These are phyloP conservation scores for Melospiza melodia DNA, from an alignment of 2,113 vertebrate species.

Conservation along the genomic window DNA sequence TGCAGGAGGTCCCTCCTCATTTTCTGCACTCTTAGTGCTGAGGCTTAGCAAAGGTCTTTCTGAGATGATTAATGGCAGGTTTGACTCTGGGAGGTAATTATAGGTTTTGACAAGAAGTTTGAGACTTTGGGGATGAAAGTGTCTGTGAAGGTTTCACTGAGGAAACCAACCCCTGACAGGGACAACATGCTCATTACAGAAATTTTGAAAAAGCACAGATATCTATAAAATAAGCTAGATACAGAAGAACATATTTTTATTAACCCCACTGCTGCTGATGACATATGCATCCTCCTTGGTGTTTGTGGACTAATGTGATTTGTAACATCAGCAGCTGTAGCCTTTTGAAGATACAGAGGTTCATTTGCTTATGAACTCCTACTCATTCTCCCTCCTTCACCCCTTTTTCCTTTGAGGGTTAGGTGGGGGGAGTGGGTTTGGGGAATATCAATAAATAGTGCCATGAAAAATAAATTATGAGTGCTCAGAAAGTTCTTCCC, in stretches of 20 bases:
- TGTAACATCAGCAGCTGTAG: neutral
- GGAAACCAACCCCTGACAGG: slow-evolving; percentile 69
- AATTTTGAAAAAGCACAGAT: slow-evolving; percentile 57
- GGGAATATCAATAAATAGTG: neutral
- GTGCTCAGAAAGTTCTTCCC: neutral
- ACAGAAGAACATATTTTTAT: slow-evolving; percentile 33
- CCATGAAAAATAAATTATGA: neutral
- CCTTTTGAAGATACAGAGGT: neutral
- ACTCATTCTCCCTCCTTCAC: neutral
- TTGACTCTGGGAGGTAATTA: slow-evolving; percentile 69
- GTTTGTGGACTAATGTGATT: neutral
- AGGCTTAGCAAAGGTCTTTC: slow-evolving; percentile 45
- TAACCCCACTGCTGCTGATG: slow-evolving; percentile 38
- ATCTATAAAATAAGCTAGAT: slow-evolving; percentile 53
- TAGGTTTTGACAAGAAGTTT: slow-evolving; percentile 63
- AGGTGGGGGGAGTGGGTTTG: neutral
- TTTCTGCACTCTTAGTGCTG: slow-evolving; percentile 24
- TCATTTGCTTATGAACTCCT: neutral
- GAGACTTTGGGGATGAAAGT: slow-evolving; percentile 70
- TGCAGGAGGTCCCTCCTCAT: slow-evolving; percentile 35
- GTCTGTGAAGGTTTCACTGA: slow-evolving; percentile 65
- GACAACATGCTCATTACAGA: slow-evolving; percentile 70
- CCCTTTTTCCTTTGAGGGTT: neutral
- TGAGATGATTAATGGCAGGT: slow-evolving; percentile 71
- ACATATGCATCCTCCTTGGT: neutral